Evolutionary conservation across 1,140 invertebrate species (phyloP), one percentile per base, ranked within the genome.

Genomic region (Lutraria rhynchaena): DNA sequence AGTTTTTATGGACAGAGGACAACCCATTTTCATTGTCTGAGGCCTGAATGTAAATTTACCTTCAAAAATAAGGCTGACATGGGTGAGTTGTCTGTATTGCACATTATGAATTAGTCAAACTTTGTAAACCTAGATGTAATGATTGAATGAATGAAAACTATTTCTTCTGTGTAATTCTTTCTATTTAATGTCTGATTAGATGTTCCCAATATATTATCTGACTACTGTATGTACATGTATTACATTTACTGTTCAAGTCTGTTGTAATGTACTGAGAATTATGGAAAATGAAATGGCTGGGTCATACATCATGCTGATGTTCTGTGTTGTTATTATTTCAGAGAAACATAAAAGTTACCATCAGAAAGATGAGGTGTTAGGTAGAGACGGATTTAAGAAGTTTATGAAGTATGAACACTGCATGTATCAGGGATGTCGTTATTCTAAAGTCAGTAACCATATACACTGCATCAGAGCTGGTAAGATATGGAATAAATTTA

Each of bases 41-140:
- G 98, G 87, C 93, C 95, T 53, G 95, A 95, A 4, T 99, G 98
- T 93, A 95, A 96, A 81, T 98, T 96, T 91, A 99, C 98, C 0
- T 99, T 99, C 92, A 99, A 99, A 92, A 99, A 99, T 92, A 99
- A 99, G 93, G 97, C 98, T 87, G 98, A 99, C 93, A 99, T 99
- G 98, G 98, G 98, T 99, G 94, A 95, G 95, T 91, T 17, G 15
- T 41, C 37, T 61, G 27, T 22, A 1, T 35, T 35, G 19, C n/a
- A n/a, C n/a, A n/a, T n/a, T n/a, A n/a, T n/a, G n/a, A n/a, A n/a
- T n/a, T n/a, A n/a, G n/a, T n/a, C n/a, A n/a, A n/a, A n/a, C n/a
- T n/a, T n/a, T n/a, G n/a, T n/a, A n/a, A n/a, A n/a, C n/a, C n/a
- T n/a, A n/a, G n/a, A n/a, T n/a, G n/a, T n/a, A n/a, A n/a, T n/a